Evolutionary conservation across 2,113 vertebrate genomes (phyloP).

Genomic region (Chelonoidis abingdonii): DNA sequence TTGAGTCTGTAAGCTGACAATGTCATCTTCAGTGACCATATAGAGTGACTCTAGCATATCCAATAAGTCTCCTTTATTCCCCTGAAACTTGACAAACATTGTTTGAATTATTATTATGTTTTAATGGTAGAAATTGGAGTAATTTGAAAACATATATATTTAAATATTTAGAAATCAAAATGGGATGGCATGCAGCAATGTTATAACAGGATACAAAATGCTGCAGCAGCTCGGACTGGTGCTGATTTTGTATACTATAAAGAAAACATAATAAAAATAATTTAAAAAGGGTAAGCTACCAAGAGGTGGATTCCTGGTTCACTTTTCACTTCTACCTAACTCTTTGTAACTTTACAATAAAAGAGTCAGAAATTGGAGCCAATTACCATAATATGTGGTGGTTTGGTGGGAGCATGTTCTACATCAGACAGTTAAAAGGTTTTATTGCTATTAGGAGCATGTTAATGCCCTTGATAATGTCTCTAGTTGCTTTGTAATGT

Average conservation of each 20-base stretch:
- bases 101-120: slow-evolving; percentile 1
- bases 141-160: slow-evolving; percentile 1
- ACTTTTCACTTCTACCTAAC: slow-evolving; percentile 74
- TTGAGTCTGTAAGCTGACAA: background rate
- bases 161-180: slow-evolving; percentile 53
- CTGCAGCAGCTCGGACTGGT: background rate
- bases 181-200: slow-evolving; percentile 23
- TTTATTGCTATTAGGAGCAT: slow-evolving; percentile 88
- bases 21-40: background rate
- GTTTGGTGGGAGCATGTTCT: slow-evolving; percentile 84
- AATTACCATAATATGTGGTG: slow-evolving; percentile 86
- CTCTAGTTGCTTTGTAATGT: slow-evolving; percentile 88
- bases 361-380: slow-evolving; percentile 82
- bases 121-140: slow-evolving; percentile 34
- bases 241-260: slow-evolving; percentile 10
- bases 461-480: slow-evolving; percentile 88
- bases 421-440: slow-evolving; percentile 88
- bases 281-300: background rate
- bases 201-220: slow-evolving; percentile 13
- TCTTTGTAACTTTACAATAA: slow-evolving; percentile 79
- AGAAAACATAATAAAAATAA: slow-evolving; percentile 35
- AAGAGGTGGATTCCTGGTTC: slow-evolving; percentile 66
- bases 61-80: slow-evolving; percentile 8
- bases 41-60: slow-evolving; percentile 12
- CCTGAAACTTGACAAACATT: background rate